phyloP scores from a whole-genome alignment of 2,888 invertebrate species.

The Toxonevra muliebris region DNA sequence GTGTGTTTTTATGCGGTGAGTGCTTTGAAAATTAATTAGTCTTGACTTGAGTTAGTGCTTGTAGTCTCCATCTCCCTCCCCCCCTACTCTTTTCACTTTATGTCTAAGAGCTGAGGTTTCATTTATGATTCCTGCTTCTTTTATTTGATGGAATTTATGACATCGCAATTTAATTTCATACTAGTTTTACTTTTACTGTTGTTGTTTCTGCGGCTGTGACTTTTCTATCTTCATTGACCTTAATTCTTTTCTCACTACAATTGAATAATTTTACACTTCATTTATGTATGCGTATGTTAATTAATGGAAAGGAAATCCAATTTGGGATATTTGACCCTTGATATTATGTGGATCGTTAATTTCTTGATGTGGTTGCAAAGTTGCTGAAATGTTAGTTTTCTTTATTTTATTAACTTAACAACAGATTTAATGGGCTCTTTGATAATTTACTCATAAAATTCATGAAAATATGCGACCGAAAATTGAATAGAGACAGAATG shows the following conservation, averaged over 20 bases:
- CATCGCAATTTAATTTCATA: background rate
- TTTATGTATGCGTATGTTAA: too few species aligned
- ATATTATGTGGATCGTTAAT: slow-evolving; percentile 9
- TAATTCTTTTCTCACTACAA: background rate
- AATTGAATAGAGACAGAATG: too few species aligned
- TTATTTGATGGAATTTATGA: background rate
- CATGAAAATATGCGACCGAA: too few species aligned
- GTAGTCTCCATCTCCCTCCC: background rate
- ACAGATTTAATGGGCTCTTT: too few species aligned
- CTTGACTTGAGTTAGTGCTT: background rate
- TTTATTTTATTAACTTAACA: too few species aligned
- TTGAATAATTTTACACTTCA: slow-evolving; percentile 13
- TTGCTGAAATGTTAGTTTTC: too few species aligned
- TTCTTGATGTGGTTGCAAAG: slow-evolving; percentile 14
- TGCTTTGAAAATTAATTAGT: slow-evolving; percentile 18
- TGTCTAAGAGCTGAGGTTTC: background rate
- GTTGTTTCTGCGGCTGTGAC: background rate
- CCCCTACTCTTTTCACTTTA: too few species aligned
- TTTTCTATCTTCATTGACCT: background rate
- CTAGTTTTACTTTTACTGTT: background rate
- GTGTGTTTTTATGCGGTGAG: background rate
- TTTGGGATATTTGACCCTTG: too few species aligned
- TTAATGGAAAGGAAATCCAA: too few species aligned
- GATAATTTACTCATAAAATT: too few species aligned
- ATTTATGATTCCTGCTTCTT: background rate